Evolutionary conservation across 1,140 invertebrate genomes (phyloP).

Genomic region (Drosophila athabasca): DNA sequence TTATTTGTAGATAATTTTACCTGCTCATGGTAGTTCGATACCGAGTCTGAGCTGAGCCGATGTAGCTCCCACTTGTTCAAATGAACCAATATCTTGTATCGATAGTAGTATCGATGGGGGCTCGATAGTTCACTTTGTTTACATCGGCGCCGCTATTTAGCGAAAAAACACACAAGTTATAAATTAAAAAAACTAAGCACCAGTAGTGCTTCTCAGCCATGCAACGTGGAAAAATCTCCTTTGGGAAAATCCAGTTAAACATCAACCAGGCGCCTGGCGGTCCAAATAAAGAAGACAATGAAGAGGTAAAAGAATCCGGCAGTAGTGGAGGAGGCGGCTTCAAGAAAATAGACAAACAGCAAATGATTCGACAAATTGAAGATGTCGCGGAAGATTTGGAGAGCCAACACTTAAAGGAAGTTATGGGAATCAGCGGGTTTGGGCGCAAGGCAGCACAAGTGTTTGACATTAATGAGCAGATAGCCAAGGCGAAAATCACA

Average conservation of each 20-base stretch:
- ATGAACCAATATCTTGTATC: too few relatives aligned
- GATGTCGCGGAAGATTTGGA: slow-evolving; percentile 89
- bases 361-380: slow-evolving; percentile 86
- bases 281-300: slow-evolving; percentile 28
- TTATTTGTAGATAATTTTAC: too few relatives aligned
- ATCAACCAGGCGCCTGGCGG: slow-evolving; percentile 71
- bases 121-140: slow-evolving; percentile 6
- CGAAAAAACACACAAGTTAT: background rate
- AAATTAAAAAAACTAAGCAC: background rate
- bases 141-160: background rate
- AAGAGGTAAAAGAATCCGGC: slow-evolving; percentile 26
- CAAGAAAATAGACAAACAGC: slow-evolving; percentile 86
- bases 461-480: slow-evolving; percentile 87
- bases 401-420: slow-evolving; percentile 86
- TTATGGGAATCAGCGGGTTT: slow-evolving; percentile 91
- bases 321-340: slow-evolving; percentile 84
- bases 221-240: slow-evolving; percentile 84
- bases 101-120: too few relatives aligned
- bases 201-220: slow-evolving; percentile 21
- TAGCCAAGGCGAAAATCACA: slow-evolving; percentile 69
- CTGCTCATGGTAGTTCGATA: too few relatives aligned
- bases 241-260: slow-evolving; percentile 86
- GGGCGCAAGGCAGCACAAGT: slow-evolving; percentile 91
- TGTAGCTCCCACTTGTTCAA: too few relatives aligned
- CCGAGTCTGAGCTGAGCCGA: too few relatives aligned